Base-by-base conservation (phyloP, 1,140 invertebrate genomes). In the Psilanteris sp. region DNA sequence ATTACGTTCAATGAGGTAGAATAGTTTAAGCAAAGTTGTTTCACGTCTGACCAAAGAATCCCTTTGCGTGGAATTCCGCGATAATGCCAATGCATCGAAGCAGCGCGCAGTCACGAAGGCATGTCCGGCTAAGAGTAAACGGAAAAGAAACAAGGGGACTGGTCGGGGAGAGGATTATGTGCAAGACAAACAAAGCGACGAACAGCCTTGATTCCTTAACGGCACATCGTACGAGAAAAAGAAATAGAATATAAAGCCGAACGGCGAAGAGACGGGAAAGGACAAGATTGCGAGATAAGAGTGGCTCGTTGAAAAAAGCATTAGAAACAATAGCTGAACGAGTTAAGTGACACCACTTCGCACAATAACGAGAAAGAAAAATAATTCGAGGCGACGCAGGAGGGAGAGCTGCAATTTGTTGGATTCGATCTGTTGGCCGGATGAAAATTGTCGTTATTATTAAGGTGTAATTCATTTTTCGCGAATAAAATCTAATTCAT, bases 401-500 rank as follows among this genome's bases (percentile, higher is more conserved):
- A 7, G 8, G 10, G 7, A 1, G 2, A 27, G 1, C 26, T 4
- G 36, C 27, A 54, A 50, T 44, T 54, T 32, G 39, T 34, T 15
- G n/a, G 3, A n/a, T 20, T 41, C 9, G 43, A 73, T 64, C 44
- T 66, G 59, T 57, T 59, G 48, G 43, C 29, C 29, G 4, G 8
- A 8, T 16, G 11, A 26, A 48, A 31, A 76, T 66, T 36, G 72
- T 67, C 79, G 77, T 78, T 80, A 83, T 83, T 80, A 80, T 83
- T 66, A 62, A 64, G 68, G 75, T 74, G 75, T 77, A 77, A 82
- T 79, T 79, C 70, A 77, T 79, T 66, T 54, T 44, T 46, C 64
- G 66, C 16, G 64, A 81, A 79, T 81, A 79, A 79, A 82, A 81
- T 80, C 64, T 81, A 81, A 83, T 81, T 76, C 57, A 68, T 57